Percentiles rank a stretch among this genome's conserved stretches.
Conservation (phyloP, 2,888 invertebrate genomes). For the Meliscaeva auricollis region DNA sequence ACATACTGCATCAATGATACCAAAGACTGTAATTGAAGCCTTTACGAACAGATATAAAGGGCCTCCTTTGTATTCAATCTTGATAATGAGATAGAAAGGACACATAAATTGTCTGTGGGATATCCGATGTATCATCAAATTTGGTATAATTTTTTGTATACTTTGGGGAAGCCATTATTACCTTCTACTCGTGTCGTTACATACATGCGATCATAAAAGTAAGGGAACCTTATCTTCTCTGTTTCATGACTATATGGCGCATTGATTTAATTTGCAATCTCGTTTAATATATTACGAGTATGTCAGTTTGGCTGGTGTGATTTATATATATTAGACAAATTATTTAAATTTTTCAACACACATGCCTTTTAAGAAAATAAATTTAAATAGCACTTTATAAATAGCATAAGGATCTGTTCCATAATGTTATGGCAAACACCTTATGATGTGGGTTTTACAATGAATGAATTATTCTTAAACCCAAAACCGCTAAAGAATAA, state of each 20-base stretch:
- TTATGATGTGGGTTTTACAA: too few species aligned
- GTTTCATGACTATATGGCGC: neutral
- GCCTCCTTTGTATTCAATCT: slow-evolving; percentile 2
- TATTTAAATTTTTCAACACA: too few species aligned
- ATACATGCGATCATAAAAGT: neutral
- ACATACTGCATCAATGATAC: neutral
- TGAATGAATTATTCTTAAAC: too few species aligned
- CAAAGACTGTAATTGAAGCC: neutral
- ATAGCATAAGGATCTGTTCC: too few species aligned
- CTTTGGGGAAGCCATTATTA: neutral
- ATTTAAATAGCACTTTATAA: too few species aligned
- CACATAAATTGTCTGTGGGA: slow-evolving; percentile 14
- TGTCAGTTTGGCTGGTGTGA: too few species aligned
- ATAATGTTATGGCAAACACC: too few species aligned
- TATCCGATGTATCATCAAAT: slow-evolving; percentile 15
- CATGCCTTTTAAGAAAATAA: too few species aligned
- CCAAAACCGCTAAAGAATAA: too few species aligned
- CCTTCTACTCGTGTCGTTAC: too few species aligned
- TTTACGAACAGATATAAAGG: slow-evolving; percentile 3
- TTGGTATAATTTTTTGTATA: slow-evolving; percentile 4
- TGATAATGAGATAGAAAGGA: slow-evolving; percentile 18
- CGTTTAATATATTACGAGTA: too few species aligned
- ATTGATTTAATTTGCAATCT: slow-evolving; percentile 8
- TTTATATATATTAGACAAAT: too few species aligned
- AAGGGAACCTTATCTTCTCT: neutral